Evolutionary conservation across 1,140 invertebrate species (phyloP).

Genomic region (Pentalonia nigronervosa): DNA sequence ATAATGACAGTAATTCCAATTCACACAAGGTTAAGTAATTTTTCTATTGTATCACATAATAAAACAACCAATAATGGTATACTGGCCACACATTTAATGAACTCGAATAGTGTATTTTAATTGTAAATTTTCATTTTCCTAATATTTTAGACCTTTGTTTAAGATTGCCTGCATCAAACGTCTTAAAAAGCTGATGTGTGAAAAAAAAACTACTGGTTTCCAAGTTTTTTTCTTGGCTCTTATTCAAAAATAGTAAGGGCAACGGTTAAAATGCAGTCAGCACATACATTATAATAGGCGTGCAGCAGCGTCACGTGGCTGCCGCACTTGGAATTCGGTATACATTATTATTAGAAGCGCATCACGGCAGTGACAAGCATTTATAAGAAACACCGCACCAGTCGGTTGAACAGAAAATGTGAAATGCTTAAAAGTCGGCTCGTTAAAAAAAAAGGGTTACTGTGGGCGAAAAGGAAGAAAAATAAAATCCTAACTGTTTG

Average conservation of each 20-base stretch:
- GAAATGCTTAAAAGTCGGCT: neutral
- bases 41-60: too few species aligned
- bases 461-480: neutral
- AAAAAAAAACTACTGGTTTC: neutral
- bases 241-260: neutral
- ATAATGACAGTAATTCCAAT: too few species aligned
- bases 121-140: too few species aligned
- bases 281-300: neutral
- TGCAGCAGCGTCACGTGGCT: neutral
- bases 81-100: too few species aligned
- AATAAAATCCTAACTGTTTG: neutral
- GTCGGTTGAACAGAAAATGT: conserved; percentile 2
- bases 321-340: conserved; percentile 19
- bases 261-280: neutral
- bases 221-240: neutral
- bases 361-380: neutral
- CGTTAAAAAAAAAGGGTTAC: neutral
- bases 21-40: too few species aligned
- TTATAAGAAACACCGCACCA: neutral
- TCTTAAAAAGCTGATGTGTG: neutral
- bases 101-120: too few species aligned
- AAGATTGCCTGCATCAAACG: too few species aligned
- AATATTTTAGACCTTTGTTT: too few species aligned
- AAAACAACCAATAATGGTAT: too few species aligned
- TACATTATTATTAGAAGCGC: conserved; percentile 27